phyloP scores from a whole-genome alignment of 1,140 invertebrate genomes.

The Carcinoscorpius rotundicauda region DNA sequence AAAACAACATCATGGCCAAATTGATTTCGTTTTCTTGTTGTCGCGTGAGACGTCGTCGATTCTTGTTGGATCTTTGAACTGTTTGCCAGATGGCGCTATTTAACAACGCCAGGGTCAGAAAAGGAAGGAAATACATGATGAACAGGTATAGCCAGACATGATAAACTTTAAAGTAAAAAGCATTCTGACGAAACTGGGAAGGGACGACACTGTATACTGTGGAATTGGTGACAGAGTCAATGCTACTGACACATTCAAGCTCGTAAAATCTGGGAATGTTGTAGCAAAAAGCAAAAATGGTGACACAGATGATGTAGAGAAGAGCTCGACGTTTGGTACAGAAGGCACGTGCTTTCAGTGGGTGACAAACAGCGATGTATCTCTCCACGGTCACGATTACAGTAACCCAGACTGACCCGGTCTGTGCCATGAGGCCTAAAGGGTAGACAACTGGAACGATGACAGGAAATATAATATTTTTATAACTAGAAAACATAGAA shows the following conservation, averaged over 20 bases:
- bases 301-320: conserved; percentile 68
- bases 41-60: conserved; percentile 61
- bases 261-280: conserved; percentile 60
- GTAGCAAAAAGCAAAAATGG: conserved; percentile 68
- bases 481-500: no score
- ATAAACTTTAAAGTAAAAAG: conserved; percentile 71
- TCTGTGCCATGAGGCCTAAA: conserved; percentile 69
- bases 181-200: conserved; percentile 53
- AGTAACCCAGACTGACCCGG: conserved; percentile 87
- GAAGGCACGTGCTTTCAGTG: conserved; percentile 67
- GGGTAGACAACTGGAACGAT: conserved; percentile 74
- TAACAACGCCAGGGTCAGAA: conserved; percentile 65
- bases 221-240: conserved; percentile 10
- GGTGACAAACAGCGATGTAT: conserved; percentile 92
- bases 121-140: conserved; percentile 82
- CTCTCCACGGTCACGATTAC: conserved; percentile 89
- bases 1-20: conserved; percentile 82
- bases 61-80: conserved; percentile 55
- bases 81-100: conserved; percentile 71
- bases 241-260: conserved; percentile 22
- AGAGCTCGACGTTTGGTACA: conserved; percentile 83
- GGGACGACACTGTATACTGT: conserved; percentile 44
- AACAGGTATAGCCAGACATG: conserved; percentile 82
- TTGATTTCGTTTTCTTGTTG: conserved; percentile 72
- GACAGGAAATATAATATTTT: conserved; percentile 38